Conservation (phyloP, 2,113 vertebrate species). For the Leucoraja erinaceus region DNA sequence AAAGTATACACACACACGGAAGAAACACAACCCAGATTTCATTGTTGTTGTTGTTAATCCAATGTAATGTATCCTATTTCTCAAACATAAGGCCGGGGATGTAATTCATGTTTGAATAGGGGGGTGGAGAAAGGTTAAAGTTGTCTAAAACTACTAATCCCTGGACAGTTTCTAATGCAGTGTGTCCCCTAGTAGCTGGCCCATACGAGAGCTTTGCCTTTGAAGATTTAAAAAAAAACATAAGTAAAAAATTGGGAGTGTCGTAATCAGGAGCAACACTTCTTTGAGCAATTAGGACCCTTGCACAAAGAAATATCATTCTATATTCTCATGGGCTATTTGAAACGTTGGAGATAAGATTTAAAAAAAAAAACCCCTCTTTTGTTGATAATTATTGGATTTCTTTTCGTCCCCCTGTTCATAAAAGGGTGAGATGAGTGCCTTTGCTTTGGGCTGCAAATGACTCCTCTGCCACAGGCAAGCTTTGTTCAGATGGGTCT, state of each 20-base stretch:
- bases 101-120: slow-evolving; percentile 6
- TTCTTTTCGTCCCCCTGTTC: not conserved
- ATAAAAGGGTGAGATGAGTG: not conserved
- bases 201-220: not conserved
- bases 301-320: not conserved
- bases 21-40: not conserved
- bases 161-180: slow-evolving; percentile 24
- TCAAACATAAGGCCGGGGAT: slow-evolving; percentile 16
- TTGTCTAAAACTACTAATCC: slow-evolving; percentile 22
- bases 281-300: not conserved
- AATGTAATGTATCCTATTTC: not conserved
- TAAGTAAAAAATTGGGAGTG: not conserved
- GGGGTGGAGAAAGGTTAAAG: slow-evolving; percentile 12
- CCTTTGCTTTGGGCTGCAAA: slow-evolving; percentile 3
- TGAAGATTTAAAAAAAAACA: slow-evolving; percentile 6
- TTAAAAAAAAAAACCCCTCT: not conserved
- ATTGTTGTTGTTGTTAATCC: slow-evolving; percentile 8
- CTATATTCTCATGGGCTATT: not conserved
- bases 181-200: not conserved
- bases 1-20: not conserved
- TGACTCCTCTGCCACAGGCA: slow-evolving; percentile 15
- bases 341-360: not conserved
- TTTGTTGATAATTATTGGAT: slow-evolving; percentile 11
- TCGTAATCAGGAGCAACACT: not conserved
- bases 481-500: slow-evolving; percentile 20